Conservation (phyloP, 2,888 invertebrate genomes). For the Sinelater perroti region DNA sequence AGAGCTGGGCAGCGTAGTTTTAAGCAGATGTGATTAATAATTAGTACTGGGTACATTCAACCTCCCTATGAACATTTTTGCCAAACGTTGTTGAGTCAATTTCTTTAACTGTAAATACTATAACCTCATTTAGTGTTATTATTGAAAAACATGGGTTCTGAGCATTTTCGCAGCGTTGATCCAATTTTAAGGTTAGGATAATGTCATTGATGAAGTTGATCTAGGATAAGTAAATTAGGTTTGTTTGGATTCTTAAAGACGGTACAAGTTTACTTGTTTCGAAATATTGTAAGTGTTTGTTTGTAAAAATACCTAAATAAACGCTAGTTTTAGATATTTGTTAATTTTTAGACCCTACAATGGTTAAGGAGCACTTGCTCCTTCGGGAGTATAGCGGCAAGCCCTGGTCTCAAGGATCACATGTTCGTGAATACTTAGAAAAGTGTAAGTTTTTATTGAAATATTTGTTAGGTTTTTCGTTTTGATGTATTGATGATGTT, state of each 20-base stretch:
- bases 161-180: neutral
- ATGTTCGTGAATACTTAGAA: slow-evolving; percentile 23
- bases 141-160: neutral
- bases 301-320: neutral
- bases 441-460: slow-evolving; percentile 30
- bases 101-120: neutral
- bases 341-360: slow-evolving; percentile 10
- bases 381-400: slow-evolving; percentile 22
- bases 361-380: slow-evolving; percentile 22
- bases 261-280: neutral
- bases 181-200: slow-evolving; percentile 5
- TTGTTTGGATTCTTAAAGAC: neutral
- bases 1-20: slow-evolving; percentile 6
- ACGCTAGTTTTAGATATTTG: slow-evolving; percentile 5
- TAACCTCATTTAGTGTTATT: neutral
- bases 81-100: neutral
- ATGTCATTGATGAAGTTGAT: too few species aligned
- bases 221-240: neutral
- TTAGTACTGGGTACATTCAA: slow-evolving; percentile 7
- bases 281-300: neutral
- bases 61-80: neutral
- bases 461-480: neutral
- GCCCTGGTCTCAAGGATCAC: slow-evolving; percentile 20
- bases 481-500: neutral
- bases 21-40: slow-evolving; percentile 17